Conservation (phyloP, 2,888 invertebrate species). For the Opisthograptis luteolata region DNA sequence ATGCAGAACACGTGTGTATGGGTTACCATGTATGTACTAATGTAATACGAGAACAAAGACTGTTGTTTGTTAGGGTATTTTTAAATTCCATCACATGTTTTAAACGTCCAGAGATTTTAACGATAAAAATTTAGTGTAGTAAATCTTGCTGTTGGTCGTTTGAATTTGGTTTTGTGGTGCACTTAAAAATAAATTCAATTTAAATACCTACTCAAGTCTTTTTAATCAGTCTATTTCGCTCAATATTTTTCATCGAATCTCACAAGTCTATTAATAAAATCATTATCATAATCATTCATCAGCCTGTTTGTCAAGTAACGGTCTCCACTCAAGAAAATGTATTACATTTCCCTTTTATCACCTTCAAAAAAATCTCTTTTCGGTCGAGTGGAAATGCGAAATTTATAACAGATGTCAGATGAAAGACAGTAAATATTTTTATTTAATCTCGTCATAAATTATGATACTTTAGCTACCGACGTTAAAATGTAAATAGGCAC, state of each 20-base stretch:
- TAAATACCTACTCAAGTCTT: too few relatives aligned
- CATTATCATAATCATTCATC: too few relatives aligned
- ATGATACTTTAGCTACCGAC: constrained; percentile 25
- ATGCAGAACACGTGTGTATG: constrained; percentile 69
- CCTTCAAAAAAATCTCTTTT: too few relatives aligned
- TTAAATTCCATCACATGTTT: constrained; percentile 7
- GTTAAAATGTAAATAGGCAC: constrained; percentile 29
- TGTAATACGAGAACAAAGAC: constrained; percentile 20
- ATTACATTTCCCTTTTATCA: too few relatives aligned
- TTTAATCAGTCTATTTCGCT: neutral
- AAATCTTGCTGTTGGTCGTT: too few relatives aligned
- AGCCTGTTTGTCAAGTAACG: too few relatives aligned
- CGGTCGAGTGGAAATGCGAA: constrained; percentile 4
- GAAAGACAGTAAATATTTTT: constrained; percentile 24
- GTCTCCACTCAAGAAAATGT: too few relatives aligned
- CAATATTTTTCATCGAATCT: neutral
- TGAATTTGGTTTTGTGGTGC: too few relatives aligned
- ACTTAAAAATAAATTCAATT: too few relatives aligned
- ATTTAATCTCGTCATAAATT: constrained; percentile 29
- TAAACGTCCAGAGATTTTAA: neutral
- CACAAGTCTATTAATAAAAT: too few relatives aligned
- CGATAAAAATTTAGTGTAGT: neutral
- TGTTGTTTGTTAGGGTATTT: constrained; percentile 16
- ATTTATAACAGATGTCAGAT: constrained; percentile 13
- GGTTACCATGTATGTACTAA: constrained; percentile 21